Evolutionary conservation across 2,797 vertebrate species (phyloP), one percentile per base, ranked within the genome.

Genomic region (Ceyx erithaca): DNA sequence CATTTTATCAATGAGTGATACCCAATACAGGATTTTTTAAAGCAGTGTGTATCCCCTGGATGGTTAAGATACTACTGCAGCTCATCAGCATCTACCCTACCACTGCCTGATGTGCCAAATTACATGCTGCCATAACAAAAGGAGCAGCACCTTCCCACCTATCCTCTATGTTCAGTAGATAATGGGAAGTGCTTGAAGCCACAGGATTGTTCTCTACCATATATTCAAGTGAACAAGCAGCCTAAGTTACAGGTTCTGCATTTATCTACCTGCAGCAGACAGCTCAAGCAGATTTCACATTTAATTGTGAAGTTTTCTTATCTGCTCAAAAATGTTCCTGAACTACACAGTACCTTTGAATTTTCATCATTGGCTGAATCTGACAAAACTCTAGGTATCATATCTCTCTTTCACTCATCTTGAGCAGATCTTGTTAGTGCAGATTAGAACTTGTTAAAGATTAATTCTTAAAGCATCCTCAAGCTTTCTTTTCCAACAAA

Each of bases 371-470:
- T 98, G 97, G 97, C 97, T 97, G 95, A 97, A 98, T 98, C 97
- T 98, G 98, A 98, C 98, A 98, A 98, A 98, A 97, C 98, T 98
- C 98, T 98, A 94, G 98, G 97, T 98, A 98, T 96, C 92, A 87
- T 96, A 97, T 97, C 98, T 98, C 97, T 97, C 97, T 98, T 97
- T 98, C 97, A 93, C 95, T 99, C 98, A 98, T 98, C 98, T 98
- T 97, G 98, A 99, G 98, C 98, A 98, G 95, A 96, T 94, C 97
- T 98, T 98, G 96, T 98, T 98, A 97, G 98, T 97, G 98, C 97
- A 99, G 98, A 99, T 99, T 99, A 99, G 98, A 98, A 98, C 98
- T 97, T 98, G 98, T 98, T 99, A 99, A 99, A 99, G 98, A 99
- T 99, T 99, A 98, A 98, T 98, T 99, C 98, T 98, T 98, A 98